phyloP scores from a whole-genome alignment of 2,888 invertebrate species.

The Conops quadrifasciatus region DNA sequence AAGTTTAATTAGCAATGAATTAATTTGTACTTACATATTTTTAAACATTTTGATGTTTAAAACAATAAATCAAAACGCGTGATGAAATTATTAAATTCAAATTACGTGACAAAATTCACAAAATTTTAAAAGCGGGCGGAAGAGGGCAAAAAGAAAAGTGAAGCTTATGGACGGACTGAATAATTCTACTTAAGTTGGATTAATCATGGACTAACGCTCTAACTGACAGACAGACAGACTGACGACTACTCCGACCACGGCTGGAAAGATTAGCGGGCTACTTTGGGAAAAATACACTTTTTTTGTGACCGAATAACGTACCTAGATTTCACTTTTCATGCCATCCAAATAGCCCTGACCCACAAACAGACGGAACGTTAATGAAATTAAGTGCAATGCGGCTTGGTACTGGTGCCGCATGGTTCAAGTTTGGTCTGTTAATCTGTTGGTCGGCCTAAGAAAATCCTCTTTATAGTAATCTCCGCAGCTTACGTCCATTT shows the following conservation, averaged over 20 bases:
- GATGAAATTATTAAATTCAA: too few relatives aligned
- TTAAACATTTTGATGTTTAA: too few relatives aligned
- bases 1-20: too few relatives aligned
- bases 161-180: too few relatives aligned
- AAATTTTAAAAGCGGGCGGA: too few relatives aligned
- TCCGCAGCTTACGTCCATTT: background rate
- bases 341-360: slow-evolving; percentile 24
- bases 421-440: background rate
- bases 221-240: too few relatives aligned
- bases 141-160: too few relatives aligned
- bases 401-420: too few relatives aligned
- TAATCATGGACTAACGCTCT: background rate
- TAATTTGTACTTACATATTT: too few relatives aligned
- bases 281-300: background rate
- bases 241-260: background rate
- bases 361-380: background rate
- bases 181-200: too few relatives aligned
- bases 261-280: background rate
- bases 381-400: background rate
- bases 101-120: too few relatives aligned
- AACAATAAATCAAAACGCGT: too few relatives aligned
- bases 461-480: background rate
- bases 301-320: background rate
- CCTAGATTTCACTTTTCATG: slow-evolving; percentile 12
- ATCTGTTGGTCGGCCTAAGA: background rate